A percentile compares a stretch with the other conserved stretches of the same genome.
Conservation (phyloP, 2,113 vertebrate species). For the Romanogobio albipinnatus region DNA sequence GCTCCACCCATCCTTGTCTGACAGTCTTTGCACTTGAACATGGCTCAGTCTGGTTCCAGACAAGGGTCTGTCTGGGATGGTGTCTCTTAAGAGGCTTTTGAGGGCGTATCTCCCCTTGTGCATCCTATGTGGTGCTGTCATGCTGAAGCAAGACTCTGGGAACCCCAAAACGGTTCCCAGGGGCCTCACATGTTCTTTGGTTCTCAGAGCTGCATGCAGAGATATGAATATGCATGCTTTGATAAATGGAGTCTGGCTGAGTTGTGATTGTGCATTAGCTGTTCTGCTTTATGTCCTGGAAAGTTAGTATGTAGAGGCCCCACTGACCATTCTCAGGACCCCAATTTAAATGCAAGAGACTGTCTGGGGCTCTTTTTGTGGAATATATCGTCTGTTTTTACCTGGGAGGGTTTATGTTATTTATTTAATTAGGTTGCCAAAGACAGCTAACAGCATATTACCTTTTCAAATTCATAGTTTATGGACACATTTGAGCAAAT, state of each 20-base stretch:
- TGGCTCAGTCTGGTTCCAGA: conserved; percentile 46
- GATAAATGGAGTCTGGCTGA: conserved; percentile 52
- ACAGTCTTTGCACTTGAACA: conserved; percentile 40
- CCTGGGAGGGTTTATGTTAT: conserved; percentile 40
- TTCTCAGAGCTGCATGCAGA: conserved; percentile 59
- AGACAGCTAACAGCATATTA: too few relatives aligned
- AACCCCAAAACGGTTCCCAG: conserved; percentile 37
- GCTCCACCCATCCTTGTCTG: conserved; percentile 35
- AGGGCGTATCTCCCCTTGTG: conserved; percentile 33
- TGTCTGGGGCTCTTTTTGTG: conserved; percentile 14
- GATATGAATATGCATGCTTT: conserved; percentile 68
- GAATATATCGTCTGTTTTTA: conserved; percentile 40
- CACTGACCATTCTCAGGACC: conserved; percentile 37
- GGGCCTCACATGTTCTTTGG: conserved; percentile 44
- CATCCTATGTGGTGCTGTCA: conserved; percentile 18
- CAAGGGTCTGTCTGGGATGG: conserved; percentile 27
- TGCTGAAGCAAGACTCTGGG: conserved; percentile 34
- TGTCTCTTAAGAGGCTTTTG: conserved; percentile 44
- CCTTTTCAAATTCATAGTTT: too few relatives aligned
- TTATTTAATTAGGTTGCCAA: neutral
- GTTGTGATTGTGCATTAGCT: conserved; percentile 51
- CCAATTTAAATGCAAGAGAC: conserved; percentile 62
- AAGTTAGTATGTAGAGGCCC: conserved; percentile 38
- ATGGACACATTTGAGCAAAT: too few relatives aligned
- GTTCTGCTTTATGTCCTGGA: conserved; percentile 51